Evolutionary conservation across 2,888 invertebrate species (phyloP).

Genomic region (Drosophila helvetica): DNA sequence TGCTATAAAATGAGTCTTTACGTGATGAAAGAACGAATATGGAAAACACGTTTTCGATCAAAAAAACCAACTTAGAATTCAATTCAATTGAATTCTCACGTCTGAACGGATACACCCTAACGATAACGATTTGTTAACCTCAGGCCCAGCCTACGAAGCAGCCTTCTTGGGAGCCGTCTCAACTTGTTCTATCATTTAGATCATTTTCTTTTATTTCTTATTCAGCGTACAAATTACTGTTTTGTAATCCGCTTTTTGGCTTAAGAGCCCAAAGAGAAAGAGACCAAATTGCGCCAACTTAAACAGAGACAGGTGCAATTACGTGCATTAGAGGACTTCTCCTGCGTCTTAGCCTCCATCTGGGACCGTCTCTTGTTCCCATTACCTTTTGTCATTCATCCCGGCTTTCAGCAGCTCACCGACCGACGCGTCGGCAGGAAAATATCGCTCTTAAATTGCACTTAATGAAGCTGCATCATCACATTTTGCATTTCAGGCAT

Average conservation of each 20-base stretch:
- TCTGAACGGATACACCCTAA: neutral
- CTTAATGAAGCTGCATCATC: conserved; percentile 78
- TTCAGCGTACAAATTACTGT: conserved; percentile 67
- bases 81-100: neutral
- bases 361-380: conserved; percentile 24
- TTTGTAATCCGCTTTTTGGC: conserved; percentile 73
- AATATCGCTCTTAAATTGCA: conserved; percentile 70
- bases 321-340: conserved; percentile 69
- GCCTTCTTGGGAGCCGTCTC: neutral
- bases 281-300: conserved; percentile 67
- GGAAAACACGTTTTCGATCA: neutral
- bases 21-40: neutral
- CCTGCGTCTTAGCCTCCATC: conserved; percentile 34
- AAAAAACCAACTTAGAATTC: neutral
- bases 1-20: neutral
- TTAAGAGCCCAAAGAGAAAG: conserved; percentile 46
- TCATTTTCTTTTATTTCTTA: conserved; percentile 52
- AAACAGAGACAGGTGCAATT: conserved; percentile 77
- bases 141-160: neutral
- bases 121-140: neutral
- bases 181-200: conserved; percentile 16
- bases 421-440: conserved; percentile 49
- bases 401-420: conserved; percentile 70
- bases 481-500: conserved; percentile 74
- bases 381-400: conserved; percentile 71